Evolutionary conservation across 2,888 invertebrate species (phyloP), one percentile per base, ranked within the genome.

Genomic region (Timema podura): DNA sequence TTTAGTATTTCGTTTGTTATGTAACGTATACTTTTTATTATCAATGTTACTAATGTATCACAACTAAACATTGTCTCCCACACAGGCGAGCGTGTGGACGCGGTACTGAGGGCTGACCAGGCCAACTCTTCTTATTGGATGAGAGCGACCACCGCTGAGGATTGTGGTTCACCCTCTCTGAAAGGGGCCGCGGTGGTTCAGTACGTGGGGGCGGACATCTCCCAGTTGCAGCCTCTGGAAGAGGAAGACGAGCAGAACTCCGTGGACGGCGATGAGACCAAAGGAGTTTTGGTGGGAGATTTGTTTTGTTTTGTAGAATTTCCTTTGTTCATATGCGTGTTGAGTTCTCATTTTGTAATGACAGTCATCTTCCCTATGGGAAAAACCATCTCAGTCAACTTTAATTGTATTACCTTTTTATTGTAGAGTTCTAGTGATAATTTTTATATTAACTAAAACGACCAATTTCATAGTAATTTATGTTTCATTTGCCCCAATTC

Each of bases 61-160:
- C 30, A 30, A 30, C 30, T 30, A 30, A 30, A 30, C 30, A 3
- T 30, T 30, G 30, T 30, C 30, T 30, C 30, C 30, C 30, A 30
- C 30, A 30, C 79, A 78, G 93, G 92, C 5, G 93, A 93, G 79
- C 84, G 92, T 68, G 86, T 88, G 10, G 93, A 93, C 80, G 89
- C 93, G 75, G 84, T 93, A 68, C 75, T 93, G 69, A 85, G 86
- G 69, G 87, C 91, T 11, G 85, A 85, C 76, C 85, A 84, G 77
- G 78, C 83, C 1, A 45, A 67, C 8, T 84, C 84, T 15, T 82
- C 83, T 5, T 91, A 91, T 77, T 86, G 86, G 82, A 84, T 92
- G 70, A 84, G 82, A 76, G 86, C 86, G 16, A 76, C 80, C 64
- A 85, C 85, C 0, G 83, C 85, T 30, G 82, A 82, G 67, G 80